Conservation (phyloP, 2,888 invertebrate species). For the Copidosoma aretas region DNA sequence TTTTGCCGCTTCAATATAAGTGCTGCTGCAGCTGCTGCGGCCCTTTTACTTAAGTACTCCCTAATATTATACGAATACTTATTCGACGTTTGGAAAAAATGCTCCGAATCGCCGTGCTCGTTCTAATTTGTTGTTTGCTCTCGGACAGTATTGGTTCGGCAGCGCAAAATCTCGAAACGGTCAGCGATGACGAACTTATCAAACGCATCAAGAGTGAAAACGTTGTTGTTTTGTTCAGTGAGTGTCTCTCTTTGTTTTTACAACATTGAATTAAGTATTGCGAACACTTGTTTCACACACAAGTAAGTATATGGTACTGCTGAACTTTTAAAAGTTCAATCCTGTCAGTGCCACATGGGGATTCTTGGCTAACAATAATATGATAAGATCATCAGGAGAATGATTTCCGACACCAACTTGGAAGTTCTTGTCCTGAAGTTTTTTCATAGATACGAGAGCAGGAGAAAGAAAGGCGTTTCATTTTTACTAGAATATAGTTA, state of each 20-base stretch:
- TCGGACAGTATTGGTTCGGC: constrained; percentile 18
- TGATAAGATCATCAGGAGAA: too few relatives aligned
- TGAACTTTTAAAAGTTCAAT: too few relatives aligned
- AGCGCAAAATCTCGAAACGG: constrained; percentile 65
- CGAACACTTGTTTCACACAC: too few relatives aligned
- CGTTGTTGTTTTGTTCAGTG: constrained; percentile 82
- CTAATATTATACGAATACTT: background rate
- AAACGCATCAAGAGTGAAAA: constrained; percentile 79
- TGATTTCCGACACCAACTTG: too few relatives aligned
- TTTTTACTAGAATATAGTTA: constrained; percentile 16
- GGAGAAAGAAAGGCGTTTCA: too few relatives aligned
- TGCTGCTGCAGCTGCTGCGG: too few relatives aligned
- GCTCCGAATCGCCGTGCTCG: constrained; percentile 28
- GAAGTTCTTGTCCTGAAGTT: too few relatives aligned
- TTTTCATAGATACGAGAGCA: too few relatives aligned
- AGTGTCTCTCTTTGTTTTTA: constrained; percentile 61
- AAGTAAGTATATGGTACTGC: too few relatives aligned
- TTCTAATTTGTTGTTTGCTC: constrained; percentile 16
- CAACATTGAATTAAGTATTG: background rate
- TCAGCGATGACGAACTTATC: constrained; percentile 80
- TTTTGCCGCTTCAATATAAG: background rate
- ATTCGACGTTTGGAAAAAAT: constrained; percentile 14
- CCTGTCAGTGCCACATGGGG: too few relatives aligned
- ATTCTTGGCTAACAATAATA: background rate
- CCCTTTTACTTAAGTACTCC: too few relatives aligned